A percentile compares a stretch with the other conserved stretches of the same genome.
Evolutionary conservation across 2,113 vertebrate species (phyloP).

Genomic region (Danio rerio): GRCz12tu NC_133177.1:27375001-27375500

Average conservation of each 20-base stretch:
- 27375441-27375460: slow-evolving; percentile 89
- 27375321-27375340: slow-evolving; percentile 85
- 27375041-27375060: too few relatives aligned
- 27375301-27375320: slow-evolving; percentile 90
- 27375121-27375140: too few relatives aligned
- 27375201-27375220: slow-evolving; percentile 91
- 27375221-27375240: slow-evolving; percentile 93
- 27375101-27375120: too few relatives aligned
- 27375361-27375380: not conserved
- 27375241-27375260: slow-evolving; percentile 92
- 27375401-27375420: slow-evolving; percentile 94
- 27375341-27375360: not conserved
- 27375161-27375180: slow-evolving; percentile 88
- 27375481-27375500: slow-evolving; percentile 94
- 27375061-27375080: too few relatives aligned
- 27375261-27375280: slow-evolving; percentile 88
- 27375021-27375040: too few relatives aligned
- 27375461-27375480: slow-evolving; percentile 93
- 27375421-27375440: slow-evolving; percentile 89
- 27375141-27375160: not conserved
- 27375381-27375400: not conserved
- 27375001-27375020: too few relatives aligned
- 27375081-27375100: too few relatives aligned
- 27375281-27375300: slow-evolving; percentile 85
- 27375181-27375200: slow-evolving; percentile 81